Evolutionary conservation across 2,113 vertebrate species (phyloP), one percentile per base, ranked within the genome.

Genomic region (Steatornis caripensis): DNA sequence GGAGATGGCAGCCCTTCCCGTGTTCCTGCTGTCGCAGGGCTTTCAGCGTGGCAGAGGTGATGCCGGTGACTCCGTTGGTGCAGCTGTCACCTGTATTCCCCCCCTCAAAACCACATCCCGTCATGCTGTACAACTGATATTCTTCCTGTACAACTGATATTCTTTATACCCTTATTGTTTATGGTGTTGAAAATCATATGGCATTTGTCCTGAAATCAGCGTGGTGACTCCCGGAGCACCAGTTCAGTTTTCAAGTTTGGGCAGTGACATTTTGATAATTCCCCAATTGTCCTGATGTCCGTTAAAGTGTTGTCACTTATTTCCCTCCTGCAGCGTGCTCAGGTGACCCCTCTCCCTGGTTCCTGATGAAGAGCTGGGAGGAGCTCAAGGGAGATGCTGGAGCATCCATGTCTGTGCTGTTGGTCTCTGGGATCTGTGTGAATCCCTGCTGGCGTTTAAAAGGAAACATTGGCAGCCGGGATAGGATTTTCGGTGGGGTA

Each of bases 31-130:
- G 79, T 23, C 2, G 1, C 51, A 14, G 55, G 51, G 55, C 21
- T 48, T 55, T 51, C 46, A 18, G 66, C 1, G 10, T 19, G 75
- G 32, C 55, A 46, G 71, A 68, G 70, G 72, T 66, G 64, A 17
- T 12, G 29, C 43, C 39, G 78, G 20, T 60, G 62, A 5, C 34
- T 41, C 51, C 1, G 0, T 3, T 0, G 0, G 26, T 57, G 41
- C 37, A 18, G 32, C 39, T 64, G 5, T 5, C 53, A 27, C 46
- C 48, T 27, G 2, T 26, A 6, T 88, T 74, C 51, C 6, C 18
- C 15, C 22, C 55, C 6, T 1, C 39, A 17, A 20, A 51, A 5
- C 15, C 75, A 12, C 1, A 14, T 19, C 32, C 74, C 32, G 11
- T 43, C 7, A 0, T 54, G 37, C 78, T 68, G 85, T 5, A 58